These are phyloP conservation scores for Bos javanicus DNA, from an alignment of 2,113 vertebrate genomes.

Conservation along the genomic window DNA sequence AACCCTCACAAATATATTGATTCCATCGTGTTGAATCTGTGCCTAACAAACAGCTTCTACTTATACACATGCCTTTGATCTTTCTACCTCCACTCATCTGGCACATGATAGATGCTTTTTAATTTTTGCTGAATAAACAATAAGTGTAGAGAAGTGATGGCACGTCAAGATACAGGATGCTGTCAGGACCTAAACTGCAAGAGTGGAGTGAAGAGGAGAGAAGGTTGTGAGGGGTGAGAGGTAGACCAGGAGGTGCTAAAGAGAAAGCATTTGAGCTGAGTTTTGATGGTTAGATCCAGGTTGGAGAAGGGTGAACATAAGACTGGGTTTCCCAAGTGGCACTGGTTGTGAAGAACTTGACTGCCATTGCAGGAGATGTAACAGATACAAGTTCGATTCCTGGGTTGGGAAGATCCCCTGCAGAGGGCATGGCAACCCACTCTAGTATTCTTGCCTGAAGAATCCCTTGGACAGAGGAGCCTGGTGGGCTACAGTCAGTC, in stretches of 20 bases:
- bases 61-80: background rate
- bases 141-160: background rate
- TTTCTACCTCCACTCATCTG: background rate
- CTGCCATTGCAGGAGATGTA: background rate
- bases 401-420: background rate
- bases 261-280: background rate
- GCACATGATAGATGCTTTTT: background rate
- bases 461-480: background rate
- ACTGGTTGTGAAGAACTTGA: background rate
- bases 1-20: background rate
- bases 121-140: background rate
- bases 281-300: background rate
- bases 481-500: background rate
- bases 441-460: background rate
- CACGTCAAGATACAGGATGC: no score
- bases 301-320: background rate
- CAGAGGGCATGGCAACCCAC: background rate
- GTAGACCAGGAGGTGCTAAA: background rate
- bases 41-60: no score
- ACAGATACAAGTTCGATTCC: background rate
- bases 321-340: background rate
- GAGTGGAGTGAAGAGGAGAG: background rate
- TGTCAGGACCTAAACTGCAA: background rate
- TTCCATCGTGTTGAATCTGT: background rate
- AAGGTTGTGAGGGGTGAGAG: background rate